Percentiles rank a stretch among this genome's conserved stretches.
Evolutionary conservation across 2,888 invertebrate species (phyloP).

Genomic region (Melieria crassipennis): DNA sequence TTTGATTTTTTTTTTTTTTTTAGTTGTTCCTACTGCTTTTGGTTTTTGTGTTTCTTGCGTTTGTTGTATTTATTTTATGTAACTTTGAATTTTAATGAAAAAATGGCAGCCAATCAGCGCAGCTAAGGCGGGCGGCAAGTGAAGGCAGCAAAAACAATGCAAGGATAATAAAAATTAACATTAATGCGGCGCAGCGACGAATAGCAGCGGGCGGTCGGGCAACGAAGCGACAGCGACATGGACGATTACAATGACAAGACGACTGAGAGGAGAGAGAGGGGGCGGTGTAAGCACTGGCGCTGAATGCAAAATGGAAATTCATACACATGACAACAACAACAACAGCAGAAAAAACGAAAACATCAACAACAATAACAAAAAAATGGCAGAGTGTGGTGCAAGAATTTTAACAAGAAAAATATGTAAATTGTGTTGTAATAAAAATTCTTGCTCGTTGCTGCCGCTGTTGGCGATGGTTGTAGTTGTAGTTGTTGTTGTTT

Average conservation of each 20-base stretch:
- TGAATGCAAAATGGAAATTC: neutral
- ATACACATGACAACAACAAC: slow-evolving; percentile 25
- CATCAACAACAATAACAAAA: too few species aligned
- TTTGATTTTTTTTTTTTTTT: slow-evolving; percentile 46
- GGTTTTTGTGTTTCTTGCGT: slow-evolving; percentile 32
- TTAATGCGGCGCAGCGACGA: slow-evolving; percentile 43
- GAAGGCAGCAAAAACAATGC: slow-evolving; percentile 39
- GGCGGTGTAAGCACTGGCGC: neutral
- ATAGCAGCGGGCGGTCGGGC: neutral
- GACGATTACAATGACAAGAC: neutral
- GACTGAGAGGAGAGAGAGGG: slow-evolving; percentile 3
- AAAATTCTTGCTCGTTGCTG: slow-evolving; percentile 48
- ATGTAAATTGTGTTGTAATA: slow-evolving; percentile 63
- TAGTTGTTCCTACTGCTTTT: slow-evolving; percentile 35
- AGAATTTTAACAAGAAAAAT: slow-evolving; percentile 55
- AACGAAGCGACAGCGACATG: neutral
- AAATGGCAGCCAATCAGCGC: slow-evolving; percentile 15
- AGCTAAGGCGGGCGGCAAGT: neutral
- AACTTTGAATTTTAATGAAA: slow-evolving; percentile 51
- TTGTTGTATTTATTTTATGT: slow-evolving; percentile 35
- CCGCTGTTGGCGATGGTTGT: slow-evolving; percentile 27
- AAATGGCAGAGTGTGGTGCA: slow-evolving; percentile 32
- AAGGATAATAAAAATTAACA: slow-evolving; percentile 58
- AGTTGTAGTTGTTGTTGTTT: slow-evolving; percentile 29
- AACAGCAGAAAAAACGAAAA: neutral